Conservation (phyloP, 1,140 invertebrate genomes). For the Drosophila mayri region DNA sequence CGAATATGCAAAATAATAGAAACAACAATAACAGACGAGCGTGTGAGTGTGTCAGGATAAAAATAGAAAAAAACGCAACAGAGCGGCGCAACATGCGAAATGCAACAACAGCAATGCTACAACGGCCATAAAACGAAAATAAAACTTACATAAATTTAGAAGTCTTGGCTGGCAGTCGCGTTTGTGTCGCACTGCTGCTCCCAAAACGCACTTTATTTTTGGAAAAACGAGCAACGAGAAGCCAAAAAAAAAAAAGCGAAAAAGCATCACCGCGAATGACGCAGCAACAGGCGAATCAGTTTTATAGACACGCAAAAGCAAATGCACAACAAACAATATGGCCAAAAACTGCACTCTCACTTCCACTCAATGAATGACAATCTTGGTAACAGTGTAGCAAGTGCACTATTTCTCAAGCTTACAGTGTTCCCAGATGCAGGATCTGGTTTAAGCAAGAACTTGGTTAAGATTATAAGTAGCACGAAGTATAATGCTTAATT, state of each 20-base stretch:
- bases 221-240: slow-evolving; percentile 52
- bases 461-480: neutral
- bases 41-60: slow-evolving; percentile 41
- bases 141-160: slow-evolving; percentile 83
- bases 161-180: slow-evolving; percentile 44
- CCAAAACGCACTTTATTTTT: slow-evolving; percentile 81
- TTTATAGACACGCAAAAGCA: slow-evolving; percentile 25
- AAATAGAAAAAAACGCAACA: slow-evolving; percentile 57
- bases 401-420: neutral
- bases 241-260: slow-evolving; percentile 29
- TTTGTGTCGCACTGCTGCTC: slow-evolving; percentile 73
- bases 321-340: slow-evolving; percentile 14
- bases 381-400: slow-evolving; percentile 15
- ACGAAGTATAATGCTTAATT: neutral
- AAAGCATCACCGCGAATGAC: slow-evolving; percentile 29
- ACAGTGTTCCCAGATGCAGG: slow-evolving; percentile 1
- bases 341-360: slow-evolving; percentile 22
- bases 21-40: slow-evolving; percentile 24
- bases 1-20: slow-evolving; percentile 44
- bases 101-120: slow-evolving; percentile 43
- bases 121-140: slow-evolving; percentile 77
- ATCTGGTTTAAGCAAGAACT: neutral
- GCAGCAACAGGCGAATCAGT: slow-evolving; percentile 34
- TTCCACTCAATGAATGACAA: slow-evolving; percentile 5
- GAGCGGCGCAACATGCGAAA: slow-evolving; percentile 54